Evolutionary conservation across 1,140 invertebrate genomes (phyloP), one percentile per base, ranked within the genome.

Genomic region (Delia radicum): DNA sequence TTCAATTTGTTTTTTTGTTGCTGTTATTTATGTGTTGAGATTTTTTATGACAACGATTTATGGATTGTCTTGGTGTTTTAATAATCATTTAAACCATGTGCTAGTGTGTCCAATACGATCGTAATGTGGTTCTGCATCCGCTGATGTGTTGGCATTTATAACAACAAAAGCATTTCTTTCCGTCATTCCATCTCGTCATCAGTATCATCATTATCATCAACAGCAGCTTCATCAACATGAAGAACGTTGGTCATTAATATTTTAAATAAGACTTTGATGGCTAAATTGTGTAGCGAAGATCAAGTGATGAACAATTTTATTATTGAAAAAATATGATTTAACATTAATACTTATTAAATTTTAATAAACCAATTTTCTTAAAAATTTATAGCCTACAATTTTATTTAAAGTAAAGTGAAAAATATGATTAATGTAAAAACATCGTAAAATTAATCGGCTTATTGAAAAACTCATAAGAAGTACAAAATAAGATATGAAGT

Each of bases 191-290:
- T 33, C 31, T 33, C 31, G 10, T 33, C 31, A 33, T 33, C 31
- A 33, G 31, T 33, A 33, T 33, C 10, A 10, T 33, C 31, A 33
- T 33, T 4, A 33, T 42, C 37, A 42, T 42, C 8, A 15, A 15
- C 37, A 5, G 0, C 37, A 15, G 37, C 37, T 15, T 42, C n/a
- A n/a, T n/a, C 4, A 42, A 42, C 37, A 42, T 42, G 13, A 0
- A 33, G 33, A 10, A 42, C 12, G n/a, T 10, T 42, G 37, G 37
- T 12, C n/a, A 26, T 69, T 69, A 24, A 33, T n/a, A 37, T 15
- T 69, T 37, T 18, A 69, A 55, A 55, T 55, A 55, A 21, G 48
- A 69, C 29, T 67, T 69, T 33, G 65, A 69, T 69, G 65, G 65
- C 65, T 69, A 69, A 18, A 69, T 69, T 69, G 65, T 21, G n/a